Percentiles rank a stretch among this genome's conserved stretches.
Conservation (phyloP, 2,888 invertebrate species). For the Hemicrepidius hirtus region DNA sequence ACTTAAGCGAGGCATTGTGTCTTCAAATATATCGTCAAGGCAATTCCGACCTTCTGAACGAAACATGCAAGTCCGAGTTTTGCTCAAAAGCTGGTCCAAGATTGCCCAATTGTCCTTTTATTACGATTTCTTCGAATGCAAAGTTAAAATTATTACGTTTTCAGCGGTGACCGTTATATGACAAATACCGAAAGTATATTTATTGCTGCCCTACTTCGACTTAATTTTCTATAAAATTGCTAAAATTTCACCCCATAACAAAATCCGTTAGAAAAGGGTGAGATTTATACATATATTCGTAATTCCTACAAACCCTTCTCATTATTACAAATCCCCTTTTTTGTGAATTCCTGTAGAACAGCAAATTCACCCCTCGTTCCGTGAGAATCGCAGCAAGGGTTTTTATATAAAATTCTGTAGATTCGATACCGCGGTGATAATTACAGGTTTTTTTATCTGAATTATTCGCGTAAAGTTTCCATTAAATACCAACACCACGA, state of each 20-base stretch:
- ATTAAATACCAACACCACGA: not conserved
- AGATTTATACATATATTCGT: conserved; percentile 4
- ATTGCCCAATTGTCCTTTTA: conserved; percentile 48
- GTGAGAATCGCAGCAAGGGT: conserved; percentile 52
- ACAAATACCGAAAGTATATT: conserved; percentile 60
- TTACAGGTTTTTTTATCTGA: conserved; percentile 33
- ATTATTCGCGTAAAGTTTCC: not conserved
- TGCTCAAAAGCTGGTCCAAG: conserved; percentile 15
- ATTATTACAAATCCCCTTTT: conserved; percentile 40
- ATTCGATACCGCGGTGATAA: conserved; percentile 47
- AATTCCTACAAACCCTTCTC: conserved; percentile 43
- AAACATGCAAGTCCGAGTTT: conserved; percentile 21
- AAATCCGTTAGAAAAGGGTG: conserved; percentile 36
- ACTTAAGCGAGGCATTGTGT: conserved; percentile 66
- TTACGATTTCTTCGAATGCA: conserved; percentile 42
- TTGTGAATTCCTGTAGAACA: conserved; percentile 29
- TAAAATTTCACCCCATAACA: not conserved
- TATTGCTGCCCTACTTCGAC: conserved; percentile 38
- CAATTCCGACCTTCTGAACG: conserved; percentile 32
- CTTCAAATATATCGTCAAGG: conserved; percentile 21
- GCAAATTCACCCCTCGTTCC: conserved; percentile 28
- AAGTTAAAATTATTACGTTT: conserved; percentile 44
- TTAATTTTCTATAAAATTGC: conserved; percentile 19
- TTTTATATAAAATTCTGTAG: conserved; percentile 37
- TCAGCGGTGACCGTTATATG: conserved; percentile 60